phyloP scores from a whole-genome alignment of 2,797 vertebrate genomes.

The Muscicapa striata region DNA sequence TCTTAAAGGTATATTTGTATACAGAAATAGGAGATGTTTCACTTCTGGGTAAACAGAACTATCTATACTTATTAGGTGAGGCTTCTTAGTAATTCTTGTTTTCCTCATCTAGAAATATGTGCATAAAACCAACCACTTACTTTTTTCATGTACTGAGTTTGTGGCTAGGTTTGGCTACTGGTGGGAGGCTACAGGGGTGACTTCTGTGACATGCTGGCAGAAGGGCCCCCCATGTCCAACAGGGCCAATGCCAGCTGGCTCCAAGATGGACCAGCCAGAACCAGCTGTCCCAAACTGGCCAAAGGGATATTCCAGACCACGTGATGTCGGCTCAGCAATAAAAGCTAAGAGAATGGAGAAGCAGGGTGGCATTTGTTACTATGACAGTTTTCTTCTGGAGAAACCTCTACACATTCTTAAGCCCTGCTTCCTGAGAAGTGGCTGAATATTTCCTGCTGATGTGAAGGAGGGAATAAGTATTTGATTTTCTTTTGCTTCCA shows the following conservation, averaged over 20 bases:
- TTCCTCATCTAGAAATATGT: background rate
- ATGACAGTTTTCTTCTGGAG: background rate
- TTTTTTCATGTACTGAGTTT: background rate
- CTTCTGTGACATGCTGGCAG: background rate
- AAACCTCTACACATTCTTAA: background rate
- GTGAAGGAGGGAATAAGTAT: background rate
- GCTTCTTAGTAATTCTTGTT: background rate
- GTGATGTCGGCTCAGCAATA: background rate
- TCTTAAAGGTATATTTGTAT: background rate
- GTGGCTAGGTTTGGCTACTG: background rate
- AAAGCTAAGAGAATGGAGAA: background rate
- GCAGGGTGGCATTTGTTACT: background rate
- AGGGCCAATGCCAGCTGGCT: background rate
- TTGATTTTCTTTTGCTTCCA: background rate
- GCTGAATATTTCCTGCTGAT: background rate
- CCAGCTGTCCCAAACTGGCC: background rate
- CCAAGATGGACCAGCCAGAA: background rate
- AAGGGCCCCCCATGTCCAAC: rapidly evolving
- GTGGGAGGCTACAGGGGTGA: background rate
- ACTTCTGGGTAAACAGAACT: background rate
- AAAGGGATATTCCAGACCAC: background rate
- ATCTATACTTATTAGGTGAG: background rate
- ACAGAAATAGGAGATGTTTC: background rate
- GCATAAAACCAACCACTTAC: background rate
- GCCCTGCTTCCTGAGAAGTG: background rate